These are phyloP conservation scores for Rhinatrema bivittatum DNA, from an alignment of 2,797 vertebrate genomes.

Conservation along the genomic window DNA sequence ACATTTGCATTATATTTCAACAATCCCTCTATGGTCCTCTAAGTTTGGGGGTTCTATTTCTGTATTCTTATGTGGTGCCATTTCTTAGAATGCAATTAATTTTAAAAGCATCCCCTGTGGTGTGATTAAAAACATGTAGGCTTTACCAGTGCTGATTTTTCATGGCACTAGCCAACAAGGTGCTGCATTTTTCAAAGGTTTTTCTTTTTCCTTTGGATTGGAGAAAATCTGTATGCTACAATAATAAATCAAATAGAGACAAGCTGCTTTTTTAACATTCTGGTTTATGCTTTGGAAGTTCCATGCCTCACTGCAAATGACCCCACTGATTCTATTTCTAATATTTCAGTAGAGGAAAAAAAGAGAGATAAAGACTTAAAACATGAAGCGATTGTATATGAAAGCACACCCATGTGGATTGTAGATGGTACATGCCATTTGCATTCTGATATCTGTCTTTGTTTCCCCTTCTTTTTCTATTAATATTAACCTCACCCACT, in stretches of 20 bases:
- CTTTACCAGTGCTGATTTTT: not conserved
- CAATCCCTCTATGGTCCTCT: not conserved
- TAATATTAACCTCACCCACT: no score
- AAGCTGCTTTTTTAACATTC: slow-evolving; percentile 15
- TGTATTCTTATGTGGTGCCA: fast-evolving
- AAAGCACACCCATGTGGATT: not conserved
- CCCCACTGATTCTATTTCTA: slow-evolving; percentile 8
- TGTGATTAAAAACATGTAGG: fast-evolving
- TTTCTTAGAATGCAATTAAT: not conserved
- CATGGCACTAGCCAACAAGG: not conserved
- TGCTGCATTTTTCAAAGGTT: not conserved
- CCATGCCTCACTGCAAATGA: slow-evolving; percentile 1
- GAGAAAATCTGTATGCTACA: not conserved
- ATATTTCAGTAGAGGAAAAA: not conserved
- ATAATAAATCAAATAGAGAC: slow-evolving; percentile 5
- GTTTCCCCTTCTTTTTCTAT: not conserved
- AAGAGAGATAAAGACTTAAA: not conserved
- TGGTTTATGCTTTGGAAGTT: slow-evolving; percentile 11
- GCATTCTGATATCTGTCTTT: not conserved
- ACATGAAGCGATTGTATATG: not conserved
- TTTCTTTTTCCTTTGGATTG: not conserved
- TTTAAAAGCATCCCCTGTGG: not conserved
- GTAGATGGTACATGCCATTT: fast-evolving
- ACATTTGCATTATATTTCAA: no score
- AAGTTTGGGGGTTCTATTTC: not conserved